Conservation (phyloP, 2,797 vertebrate genomes). For the Enteromius paludinosus region DNA sequence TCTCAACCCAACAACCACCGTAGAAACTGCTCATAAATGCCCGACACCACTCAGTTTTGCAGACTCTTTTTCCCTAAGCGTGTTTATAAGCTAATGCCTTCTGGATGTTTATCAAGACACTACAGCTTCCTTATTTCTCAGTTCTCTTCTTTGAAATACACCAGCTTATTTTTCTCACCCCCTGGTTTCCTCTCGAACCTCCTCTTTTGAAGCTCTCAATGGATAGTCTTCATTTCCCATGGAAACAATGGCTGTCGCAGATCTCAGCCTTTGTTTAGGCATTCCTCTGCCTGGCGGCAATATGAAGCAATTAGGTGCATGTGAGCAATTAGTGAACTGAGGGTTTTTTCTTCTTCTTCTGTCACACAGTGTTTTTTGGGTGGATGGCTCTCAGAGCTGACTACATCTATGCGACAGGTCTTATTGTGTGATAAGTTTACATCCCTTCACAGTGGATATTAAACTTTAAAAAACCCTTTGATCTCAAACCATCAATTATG, state of each 20-base stretch:
- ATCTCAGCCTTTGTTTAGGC: conserved; percentile 53
- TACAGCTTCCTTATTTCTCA: conserved; percentile 15
- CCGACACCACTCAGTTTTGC: background rate
- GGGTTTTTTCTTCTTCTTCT: conserved; percentile 52
- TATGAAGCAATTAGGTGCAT: conserved; percentile 72
- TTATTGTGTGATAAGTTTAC: background rate
- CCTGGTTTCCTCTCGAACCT: conserved; percentile 14
- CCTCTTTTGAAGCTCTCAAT: conserved; percentile 40
- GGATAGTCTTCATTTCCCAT: conserved; percentile 42
- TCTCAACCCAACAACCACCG: background rate
- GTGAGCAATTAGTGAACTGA: conserved; percentile 79
- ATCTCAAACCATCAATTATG: background rate
- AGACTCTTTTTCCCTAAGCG: background rate
- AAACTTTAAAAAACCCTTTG: background rate
- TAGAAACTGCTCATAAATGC: background rate
- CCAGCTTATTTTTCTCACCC: conserved; percentile 30
- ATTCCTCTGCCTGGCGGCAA: conserved; percentile 60
- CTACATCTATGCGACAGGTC: background rate
- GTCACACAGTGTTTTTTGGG: conserved; percentile 72
- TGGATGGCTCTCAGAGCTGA: conserved; percentile 57
- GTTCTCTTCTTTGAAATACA: conserved; percentile 37
- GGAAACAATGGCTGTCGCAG: conserved; percentile 42
- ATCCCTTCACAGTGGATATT: background rate
- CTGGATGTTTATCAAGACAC: conserved; percentile 2
- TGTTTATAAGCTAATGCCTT: background rate